Evolutionary conservation across 2,113 vertebrate species (phyloP).

Genomic region (Kryptolebias marmoratus): DNA sequence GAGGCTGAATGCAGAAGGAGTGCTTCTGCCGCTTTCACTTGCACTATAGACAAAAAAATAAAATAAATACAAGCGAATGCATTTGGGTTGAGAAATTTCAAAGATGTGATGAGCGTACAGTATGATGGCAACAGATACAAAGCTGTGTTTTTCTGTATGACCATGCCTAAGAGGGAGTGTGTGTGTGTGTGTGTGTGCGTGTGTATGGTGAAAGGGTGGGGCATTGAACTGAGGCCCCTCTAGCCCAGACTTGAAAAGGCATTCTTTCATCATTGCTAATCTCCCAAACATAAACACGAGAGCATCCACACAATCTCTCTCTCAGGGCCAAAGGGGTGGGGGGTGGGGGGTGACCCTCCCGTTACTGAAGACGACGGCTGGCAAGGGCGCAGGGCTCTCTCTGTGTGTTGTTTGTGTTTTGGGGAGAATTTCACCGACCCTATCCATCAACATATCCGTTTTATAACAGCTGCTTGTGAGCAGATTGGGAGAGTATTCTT

Average conservation of each 20-base stretch:
- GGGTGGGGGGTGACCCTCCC: slow-evolving; percentile 65
- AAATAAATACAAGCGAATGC: slow-evolving; percentile 1
- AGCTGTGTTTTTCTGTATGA: background rate
- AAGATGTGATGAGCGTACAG: slow-evolving; percentile 31
- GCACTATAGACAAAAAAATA: background rate
- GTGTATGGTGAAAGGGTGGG: slow-evolving; percentile 65
- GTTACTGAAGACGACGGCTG: slow-evolving; percentile 56
- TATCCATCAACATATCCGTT: slow-evolving; percentile 72
- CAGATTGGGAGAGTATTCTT: slow-evolving; percentile 11
- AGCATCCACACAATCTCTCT: slow-evolving; percentile 74
- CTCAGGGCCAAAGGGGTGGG: slow-evolving; percentile 54
- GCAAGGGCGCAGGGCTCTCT: slow-evolving; percentile 50
- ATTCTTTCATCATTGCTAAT: slow-evolving; percentile 85
- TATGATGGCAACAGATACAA: slow-evolving; percentile 7
- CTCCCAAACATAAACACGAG: slow-evolving; percentile 83
- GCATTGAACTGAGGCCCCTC: slow-evolving; percentile 68
- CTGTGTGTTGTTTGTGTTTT: slow-evolving; percentile 71
- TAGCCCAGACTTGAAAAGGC: slow-evolving; percentile 80
- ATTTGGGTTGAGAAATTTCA: slow-evolving; percentile 22
- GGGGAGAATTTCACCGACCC: slow-evolving; percentile 34
- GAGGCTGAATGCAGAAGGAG: slow-evolving; percentile 29
- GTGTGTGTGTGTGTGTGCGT: slow-evolving; percentile 23
- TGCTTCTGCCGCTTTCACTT: slow-evolving; percentile 26
- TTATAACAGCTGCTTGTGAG: slow-evolving; percentile 51
- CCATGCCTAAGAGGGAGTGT: slow-evolving; percentile 5